Evolutionary conservation across 2,888 invertebrate species (phyloP).

Genomic region (Spodoptera littoralis): DNA sequence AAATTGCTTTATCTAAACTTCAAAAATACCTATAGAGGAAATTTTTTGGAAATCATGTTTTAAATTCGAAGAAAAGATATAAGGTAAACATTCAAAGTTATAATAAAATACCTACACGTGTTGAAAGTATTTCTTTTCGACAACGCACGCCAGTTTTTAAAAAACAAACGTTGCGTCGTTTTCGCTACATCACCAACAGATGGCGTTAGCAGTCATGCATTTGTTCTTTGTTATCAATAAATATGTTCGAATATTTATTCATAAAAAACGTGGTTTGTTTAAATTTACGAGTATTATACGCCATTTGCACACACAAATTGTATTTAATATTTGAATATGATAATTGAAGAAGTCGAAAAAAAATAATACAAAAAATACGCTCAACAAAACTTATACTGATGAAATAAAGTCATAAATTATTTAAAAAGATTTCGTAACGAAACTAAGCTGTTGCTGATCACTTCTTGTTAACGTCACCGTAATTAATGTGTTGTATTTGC

Average conservation of each 20-base stretch:
- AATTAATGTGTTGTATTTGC: constrained; percentile 69
- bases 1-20: neutral
- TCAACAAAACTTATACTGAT: neutral
- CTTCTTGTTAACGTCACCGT: constrained; percentile 61
- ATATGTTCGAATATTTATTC: too few species aligned
- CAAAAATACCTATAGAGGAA: neutral
- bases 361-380: constrained; percentile 3
- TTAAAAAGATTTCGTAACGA: constrained; percentile 34
- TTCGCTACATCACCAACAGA: constrained; percentile 49
- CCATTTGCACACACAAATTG: too few species aligned
- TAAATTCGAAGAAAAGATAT: neutral
- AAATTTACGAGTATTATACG: neutral
- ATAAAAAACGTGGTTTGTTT: neutral
- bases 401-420: constrained; percentile 34
- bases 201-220: constrained; percentile 58
- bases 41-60: neutral
- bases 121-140: neutral
- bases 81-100: too few species aligned
- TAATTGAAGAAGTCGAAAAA: too few species aligned
- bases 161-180: constrained; percentile 1
- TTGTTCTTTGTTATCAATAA: too few species aligned
- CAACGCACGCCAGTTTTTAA: too few species aligned
- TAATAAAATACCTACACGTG: too few species aligned
- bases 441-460: constrained; percentile 46
- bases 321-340: too few species aligned